Evolutionary conservation across 2,113 vertebrate genomes (phyloP).

Genomic region (Chunga burmeisteri): DNA sequence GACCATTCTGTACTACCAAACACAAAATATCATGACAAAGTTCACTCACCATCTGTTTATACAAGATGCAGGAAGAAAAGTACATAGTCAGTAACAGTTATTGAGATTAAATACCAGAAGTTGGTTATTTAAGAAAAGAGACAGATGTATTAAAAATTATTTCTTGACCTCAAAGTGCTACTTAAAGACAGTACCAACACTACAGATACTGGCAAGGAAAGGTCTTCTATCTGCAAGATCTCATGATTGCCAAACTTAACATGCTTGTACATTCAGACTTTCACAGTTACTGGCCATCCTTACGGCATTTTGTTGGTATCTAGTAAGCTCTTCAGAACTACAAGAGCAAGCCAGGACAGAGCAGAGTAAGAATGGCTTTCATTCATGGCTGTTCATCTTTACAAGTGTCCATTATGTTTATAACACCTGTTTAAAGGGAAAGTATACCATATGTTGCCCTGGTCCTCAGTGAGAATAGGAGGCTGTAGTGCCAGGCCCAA

Average conservation of each 20-base stretch:
- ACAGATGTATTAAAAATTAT: not conserved
- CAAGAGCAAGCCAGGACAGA: not conserved
- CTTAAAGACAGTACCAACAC: not conserved
- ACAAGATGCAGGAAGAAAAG: slow-evolving; percentile 78
- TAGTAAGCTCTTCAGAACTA: not conserved
- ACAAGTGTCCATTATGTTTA: not conserved
- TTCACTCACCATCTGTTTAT: slow-evolving; percentile 86
- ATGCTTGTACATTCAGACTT: not conserved
- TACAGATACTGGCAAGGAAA: not conserved
- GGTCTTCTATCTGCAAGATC: not conserved
- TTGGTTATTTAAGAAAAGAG: not conserved
- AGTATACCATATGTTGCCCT: not conserved
- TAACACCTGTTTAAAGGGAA: not conserved
- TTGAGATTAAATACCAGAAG: slow-evolving; percentile 18
- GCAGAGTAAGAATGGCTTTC: not conserved
- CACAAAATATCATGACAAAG: slow-evolving; percentile 65
- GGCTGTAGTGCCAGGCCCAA: not conserved
- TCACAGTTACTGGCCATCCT: not conserved
- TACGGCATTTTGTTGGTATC: not conserved
- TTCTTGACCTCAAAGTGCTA: not conserved
- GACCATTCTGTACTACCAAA: slow-evolving; percentile 62
- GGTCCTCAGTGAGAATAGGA: not conserved
- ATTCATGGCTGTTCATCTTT: not conserved
- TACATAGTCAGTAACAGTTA: slow-evolving; percentile 66
- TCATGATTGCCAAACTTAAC: not conserved